Evolutionary conservation across 2,797 vertebrate species (phyloP), one percentile per base, ranked within the genome.

Genomic region (Champsocephalus esox): DNA sequence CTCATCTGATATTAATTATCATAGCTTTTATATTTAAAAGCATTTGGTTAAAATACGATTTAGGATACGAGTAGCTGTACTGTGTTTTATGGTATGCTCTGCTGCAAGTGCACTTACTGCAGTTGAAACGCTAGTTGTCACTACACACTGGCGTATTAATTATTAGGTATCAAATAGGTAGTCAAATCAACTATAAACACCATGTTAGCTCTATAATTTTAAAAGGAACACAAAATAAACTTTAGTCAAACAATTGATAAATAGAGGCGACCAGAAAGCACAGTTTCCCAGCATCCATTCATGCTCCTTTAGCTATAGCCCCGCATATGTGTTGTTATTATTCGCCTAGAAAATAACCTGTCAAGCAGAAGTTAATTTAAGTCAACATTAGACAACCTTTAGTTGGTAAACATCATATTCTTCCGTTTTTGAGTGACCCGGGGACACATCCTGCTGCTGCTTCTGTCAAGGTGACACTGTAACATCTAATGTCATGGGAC

Each of bases 91-190:
- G 93, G 93, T 93, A 94, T 73, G 79, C 69, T 91, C 93, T 94
- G 88, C 90, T 92, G 92, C 92, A 92, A 90, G 91, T 90, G 84
- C 38, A 70, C 74, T 70, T 88, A 90, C 91, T 92, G 92, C 91
- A 78, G 90, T 79, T 86, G 83, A 82, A 73, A 77, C 81, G 82
- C 70, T 66, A 56, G 75, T 70, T 16, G 85, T 81, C 85, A 50
- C 70, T 62, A 17, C 70, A 52, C 46, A 62, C 79, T 77, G 79
- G 45, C 64, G 66, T 78, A 75, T 80, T 81, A 77, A 86, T 77
- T 79, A 78, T 73, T 65, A 61, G 58, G 14, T 64, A 19, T 73
- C 28, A 58, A 76, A 74, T 50, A 61, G 5, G 63, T 54, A 17
- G 44, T 58, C 46, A 59, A 72, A 56, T 56, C 1, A 60, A 63